These are phyloP conservation scores for Pelmatolapia mariae DNA, from an alignment of 2,113 vertebrate species.

Conservation along the genomic window DNA sequence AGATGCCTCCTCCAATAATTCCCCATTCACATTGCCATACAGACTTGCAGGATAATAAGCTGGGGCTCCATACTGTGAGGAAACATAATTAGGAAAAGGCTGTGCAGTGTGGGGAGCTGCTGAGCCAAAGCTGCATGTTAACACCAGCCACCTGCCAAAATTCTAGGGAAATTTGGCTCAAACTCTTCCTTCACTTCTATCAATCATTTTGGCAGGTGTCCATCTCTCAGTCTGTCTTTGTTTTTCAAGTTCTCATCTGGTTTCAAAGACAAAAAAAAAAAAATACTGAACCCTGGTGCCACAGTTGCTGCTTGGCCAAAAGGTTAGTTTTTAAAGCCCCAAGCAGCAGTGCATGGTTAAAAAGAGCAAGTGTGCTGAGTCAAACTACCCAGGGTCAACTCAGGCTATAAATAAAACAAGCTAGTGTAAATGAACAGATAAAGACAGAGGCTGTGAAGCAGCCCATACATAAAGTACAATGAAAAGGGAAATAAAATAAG, in stretches of 20 bases:
- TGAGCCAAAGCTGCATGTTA: constrained; percentile 17
- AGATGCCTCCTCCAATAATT: constrained; percentile 1
- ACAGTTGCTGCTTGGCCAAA: not conserved
- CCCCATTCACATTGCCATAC: not conserved
- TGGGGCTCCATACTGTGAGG: not conserved
- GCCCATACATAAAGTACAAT: not conserved
- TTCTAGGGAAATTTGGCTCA: not conserved
- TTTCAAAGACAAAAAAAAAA: not conserved
- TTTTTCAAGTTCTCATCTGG: not conserved
- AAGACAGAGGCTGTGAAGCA: not conserved
- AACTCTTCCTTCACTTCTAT: not conserved
- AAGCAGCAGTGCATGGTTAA: not conserved
- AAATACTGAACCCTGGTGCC: not conserved
- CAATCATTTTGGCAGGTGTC: not conserved
- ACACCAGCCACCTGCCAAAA: constrained; percentile 40
- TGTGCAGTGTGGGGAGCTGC: constrained; percentile 10
- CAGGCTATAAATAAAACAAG: constrained; percentile 26
- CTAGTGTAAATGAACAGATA: not conserved
- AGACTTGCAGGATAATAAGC: constrained; percentile 25
- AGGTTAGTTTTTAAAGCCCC: not conserved
- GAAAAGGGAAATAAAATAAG: not conserved
- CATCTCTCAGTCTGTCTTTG: not conserved
- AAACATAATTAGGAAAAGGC: constrained; percentile 28
- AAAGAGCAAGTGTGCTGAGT: constrained; percentile 30
- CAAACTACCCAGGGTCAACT: constrained; percentile 11